Evolutionary conservation across 2,888 invertebrate genomes (phyloP).

Genomic region (Alviniconcha strummeri): DNA sequence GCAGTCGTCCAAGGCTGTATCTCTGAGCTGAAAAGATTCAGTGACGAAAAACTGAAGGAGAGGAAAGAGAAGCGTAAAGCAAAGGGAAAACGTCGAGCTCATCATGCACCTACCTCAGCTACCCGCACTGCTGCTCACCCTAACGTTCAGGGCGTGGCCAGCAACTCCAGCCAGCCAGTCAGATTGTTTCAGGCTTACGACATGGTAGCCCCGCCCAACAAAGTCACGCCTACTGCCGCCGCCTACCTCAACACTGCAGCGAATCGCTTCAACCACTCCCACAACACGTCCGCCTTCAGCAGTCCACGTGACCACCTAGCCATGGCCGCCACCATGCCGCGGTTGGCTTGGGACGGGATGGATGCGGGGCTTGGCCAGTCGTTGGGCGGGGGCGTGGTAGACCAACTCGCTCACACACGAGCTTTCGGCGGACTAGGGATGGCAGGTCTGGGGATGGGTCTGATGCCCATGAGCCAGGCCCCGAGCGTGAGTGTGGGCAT

Average conservation of each 20-base stretch:
- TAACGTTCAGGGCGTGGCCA: too few relatives aligned
- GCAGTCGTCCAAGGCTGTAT: slow-evolving; percentile 64
- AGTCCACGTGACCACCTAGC: slow-evolving; percentile 42
- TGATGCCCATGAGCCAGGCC: not conserved
- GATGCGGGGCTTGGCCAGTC: slow-evolving; percentile 2
- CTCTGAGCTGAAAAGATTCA: slow-evolving; percentile 60
- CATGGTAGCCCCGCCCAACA: slow-evolving; percentile 65
- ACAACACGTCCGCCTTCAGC: slow-evolving; percentile 60
- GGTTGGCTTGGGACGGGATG: not conserved
- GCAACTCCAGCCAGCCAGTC: not conserved
- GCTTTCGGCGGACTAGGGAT: not conserved
- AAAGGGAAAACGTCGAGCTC: slow-evolving; percentile 39
- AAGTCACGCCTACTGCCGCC: slow-evolving; percentile 57
- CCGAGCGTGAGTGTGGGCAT: not conserved
- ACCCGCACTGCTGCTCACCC: not conserved
- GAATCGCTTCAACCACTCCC: slow-evolving; percentile 58
- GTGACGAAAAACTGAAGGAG: slow-evolving; percentile 54
- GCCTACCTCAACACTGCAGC: slow-evolving; percentile 48
- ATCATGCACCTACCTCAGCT: slow-evolving; percentile 18
- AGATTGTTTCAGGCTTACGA: slow-evolving; percentile 55
- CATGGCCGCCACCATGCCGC: not conserved
- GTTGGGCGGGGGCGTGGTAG: slow-evolving; percentile 2
- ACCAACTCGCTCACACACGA: not conserved
- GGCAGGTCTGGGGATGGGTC: slow-evolving; percentile 1
- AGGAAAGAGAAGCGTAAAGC: slow-evolving; percentile 55